Conservation (phyloP, 2,113 vertebrate genomes). For the Coreoperca whiteheadi region DNA sequence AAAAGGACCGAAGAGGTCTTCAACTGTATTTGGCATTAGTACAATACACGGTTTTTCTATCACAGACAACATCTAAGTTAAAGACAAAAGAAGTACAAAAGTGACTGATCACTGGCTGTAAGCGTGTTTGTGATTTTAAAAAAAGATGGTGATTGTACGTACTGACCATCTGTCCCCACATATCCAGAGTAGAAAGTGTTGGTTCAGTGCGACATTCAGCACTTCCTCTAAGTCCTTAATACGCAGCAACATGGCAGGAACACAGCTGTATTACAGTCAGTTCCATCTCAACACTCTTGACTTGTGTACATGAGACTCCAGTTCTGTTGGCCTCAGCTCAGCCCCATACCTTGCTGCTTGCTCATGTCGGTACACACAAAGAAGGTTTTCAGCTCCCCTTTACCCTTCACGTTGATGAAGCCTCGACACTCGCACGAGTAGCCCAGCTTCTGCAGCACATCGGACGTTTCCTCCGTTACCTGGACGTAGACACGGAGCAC, state of each 20-base stretch:
- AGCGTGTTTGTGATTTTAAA: slow-evolving; percentile 43
- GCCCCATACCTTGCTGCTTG: slow-evolving; percentile 92
- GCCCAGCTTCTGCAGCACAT: slow-evolving; percentile 89
- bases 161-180: slow-evolving; percentile 8
- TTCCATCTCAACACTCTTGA: slow-evolving; percentile 15
- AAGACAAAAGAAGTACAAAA: slow-evolving; percentile 51
- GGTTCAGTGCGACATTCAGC: neutral
- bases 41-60: slow-evolving; percentile 41
- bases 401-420: slow-evolving; percentile 96
- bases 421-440: slow-evolving; percentile 96
- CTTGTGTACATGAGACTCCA: slow-evolving; percentile 15
- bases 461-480: slow-evolving; percentile 95
- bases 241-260: slow-evolving; percentile 12
- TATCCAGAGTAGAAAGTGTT: neutral
- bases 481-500: slow-evolving; percentile 57
- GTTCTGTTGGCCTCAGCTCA: slow-evolving; percentile 85
- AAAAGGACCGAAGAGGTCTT: slow-evolving; percentile 36
- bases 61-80: slow-evolving; percentile 45
- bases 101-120: slow-evolving; percentile 28
- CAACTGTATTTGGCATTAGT: slow-evolving; percentile 57
- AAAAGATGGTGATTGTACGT: slow-evolving; percentile 37
- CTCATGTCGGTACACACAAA: slow-evolving; percentile 95
- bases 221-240: slow-evolving; percentile 20
- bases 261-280: slow-evolving; percentile 9
- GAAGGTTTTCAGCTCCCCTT: slow-evolving; percentile 96